Evolutionary conservation across 2,888 invertebrate genomes (phyloP), one percentile per base, ranked within the genome.

Genomic region (Malachius bipustulatus): DNA sequence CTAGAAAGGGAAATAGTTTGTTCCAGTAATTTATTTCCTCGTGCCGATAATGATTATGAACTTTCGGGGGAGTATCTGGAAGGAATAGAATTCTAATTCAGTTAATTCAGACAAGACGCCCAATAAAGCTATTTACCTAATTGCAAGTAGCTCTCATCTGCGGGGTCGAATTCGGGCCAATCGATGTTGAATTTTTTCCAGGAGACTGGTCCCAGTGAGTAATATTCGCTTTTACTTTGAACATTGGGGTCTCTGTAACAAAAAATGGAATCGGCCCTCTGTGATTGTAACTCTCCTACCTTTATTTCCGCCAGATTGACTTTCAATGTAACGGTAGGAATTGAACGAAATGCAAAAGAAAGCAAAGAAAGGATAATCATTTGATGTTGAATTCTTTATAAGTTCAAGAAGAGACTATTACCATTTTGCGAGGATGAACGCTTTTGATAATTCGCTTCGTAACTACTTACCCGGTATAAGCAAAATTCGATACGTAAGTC

Each of bases 401-500:
- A n/a, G n/a, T n/a, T n/a, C n/a, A n/a, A n/a, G n/a, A n/a, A n/a
- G n/a, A n/a, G n/a, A n/a, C n/a, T n/a, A n/a, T n/a, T n/a, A n/a
- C n/a, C n/a, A n/a, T n/a, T n/a, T n/a, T n/a, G n/a, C n/a, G n/a
- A n/a, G n/a, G n/a, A n/a, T n/a, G n/a, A n/a, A n/a, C n/a, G n/a
- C n/a, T n/a, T n/a, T n/a, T n/a, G n/a, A n/a, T n/a, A n/a, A n/a
- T n/a, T n/a, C n/a, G n/a, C n/a, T n/a, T n/a, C n/a, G n/a, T n/a
- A n/a, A 19, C 36, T 33, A 62, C 74, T 71, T 65, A 89, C 90
- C 90, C 90, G 36, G 81, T 78, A 62, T 83, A 82, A 2, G 85
- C 88, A 53, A 91, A 91, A 64, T 90, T 90, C 40, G 82, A 79
- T 82, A 88, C 89, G 61, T 83, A 76, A 45, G 80, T 75, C 83